These are phyloP conservation scores for Sceloporus tristichus DNA, from an alignment of 2,113 vertebrate genomes.

Conservation along the genomic window DNA sequence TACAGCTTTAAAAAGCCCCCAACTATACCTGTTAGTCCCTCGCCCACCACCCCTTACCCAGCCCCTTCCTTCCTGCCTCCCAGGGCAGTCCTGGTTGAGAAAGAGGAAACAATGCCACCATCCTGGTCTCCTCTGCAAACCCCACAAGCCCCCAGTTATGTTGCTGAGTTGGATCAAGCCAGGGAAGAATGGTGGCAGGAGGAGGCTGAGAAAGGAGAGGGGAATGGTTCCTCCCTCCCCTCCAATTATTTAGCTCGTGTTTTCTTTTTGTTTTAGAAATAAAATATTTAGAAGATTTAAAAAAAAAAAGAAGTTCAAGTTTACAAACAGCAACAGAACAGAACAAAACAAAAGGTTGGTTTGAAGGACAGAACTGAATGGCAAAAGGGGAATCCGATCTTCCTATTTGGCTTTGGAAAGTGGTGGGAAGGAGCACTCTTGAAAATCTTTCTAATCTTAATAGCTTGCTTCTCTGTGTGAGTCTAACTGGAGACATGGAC, in stretches of 20 bases:
- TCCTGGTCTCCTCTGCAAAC: slow-evolving; percentile 66
- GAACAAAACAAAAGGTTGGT: slow-evolving; percentile 62
- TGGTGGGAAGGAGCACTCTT: not conserved
- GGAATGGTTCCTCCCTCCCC: not conserved
- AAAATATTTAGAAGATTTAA: slow-evolving; percentile 51
- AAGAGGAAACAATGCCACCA: slow-evolving; percentile 65
- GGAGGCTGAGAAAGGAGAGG: not conserved
- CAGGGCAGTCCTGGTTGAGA: slow-evolving; percentile 78
- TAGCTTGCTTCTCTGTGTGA: not conserved
- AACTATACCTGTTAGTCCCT: slow-evolving; percentile 49
- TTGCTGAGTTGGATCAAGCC: slow-evolving; percentile 68
- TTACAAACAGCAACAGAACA: slow-evolving; percentile 41
- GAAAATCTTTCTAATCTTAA: not conserved
- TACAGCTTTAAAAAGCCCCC: slow-evolving; percentile 51
- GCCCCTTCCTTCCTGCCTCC: slow-evolving; percentile 47
- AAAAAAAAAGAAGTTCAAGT: slow-evolving; percentile 76
- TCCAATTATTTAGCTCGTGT: not conserved
- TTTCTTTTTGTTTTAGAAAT: slow-evolving; percentile 57
- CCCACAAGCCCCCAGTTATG: not conserved
- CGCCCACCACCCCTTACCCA: slow-evolving; percentile 54
- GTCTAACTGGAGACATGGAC: too few relatives aligned
- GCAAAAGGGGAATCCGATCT: accelerated
- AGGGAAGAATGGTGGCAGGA: slow-evolving; percentile 69
- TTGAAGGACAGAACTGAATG: slow-evolving; percentile 71
- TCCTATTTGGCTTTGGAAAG: not conserved